Base-by-base conservation (phyloP, 2,113 vertebrate genomes). In the Heterotis niloticus region DNA sequence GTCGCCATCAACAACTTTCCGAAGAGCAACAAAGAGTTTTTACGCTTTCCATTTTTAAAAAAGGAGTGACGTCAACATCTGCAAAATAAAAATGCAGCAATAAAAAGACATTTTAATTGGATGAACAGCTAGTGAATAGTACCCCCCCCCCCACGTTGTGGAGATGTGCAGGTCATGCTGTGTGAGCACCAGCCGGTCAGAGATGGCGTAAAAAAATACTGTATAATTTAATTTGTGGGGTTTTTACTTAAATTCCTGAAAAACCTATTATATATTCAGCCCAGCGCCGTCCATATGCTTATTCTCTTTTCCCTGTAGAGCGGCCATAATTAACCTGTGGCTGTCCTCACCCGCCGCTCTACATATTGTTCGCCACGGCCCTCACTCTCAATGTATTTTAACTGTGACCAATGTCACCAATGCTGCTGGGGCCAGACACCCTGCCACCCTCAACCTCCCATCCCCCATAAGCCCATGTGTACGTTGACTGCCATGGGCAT, bases 131-230 rank as follows among this genome's bases (percentile, higher is more conserved):
- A n/a, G n/a, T n/a, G n/a, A n/a, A n/a, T n/a, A n/a, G n/a, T n/a
- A n/a, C n/a, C n/a, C n/a, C n/a, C n/a, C n/a, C n/a, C n/a, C n/a
- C n/a, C n/a, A 7, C 51, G 12, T 72, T 20, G 44, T 23, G 5
- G 13, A 52, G 69, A 72, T 18, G 34, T 51, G 26, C 54, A 78
- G 18, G 57, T 77, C 77, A 64, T 77, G 16, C 72, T 84, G 76
- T 82, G 81, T 83, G 80, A 82, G 79, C 83, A 85, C 79, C 83
- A 81, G 79, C 80, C 70, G 81, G 81, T 82, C 80, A 80, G 81
- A 81, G 79, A 64, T 70, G 59, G 71, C 69, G 54, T 54, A 64
- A 62, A 44, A 52, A 52, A 60, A 60, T 65, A 71, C 64, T 52
- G 34, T 75, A 64, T 62, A 51, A 67, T 51, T 81, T 76, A 85